Conservation (phyloP, 1,140 invertebrate species). For the Trachymyrmex septentrionalis region DNA sequence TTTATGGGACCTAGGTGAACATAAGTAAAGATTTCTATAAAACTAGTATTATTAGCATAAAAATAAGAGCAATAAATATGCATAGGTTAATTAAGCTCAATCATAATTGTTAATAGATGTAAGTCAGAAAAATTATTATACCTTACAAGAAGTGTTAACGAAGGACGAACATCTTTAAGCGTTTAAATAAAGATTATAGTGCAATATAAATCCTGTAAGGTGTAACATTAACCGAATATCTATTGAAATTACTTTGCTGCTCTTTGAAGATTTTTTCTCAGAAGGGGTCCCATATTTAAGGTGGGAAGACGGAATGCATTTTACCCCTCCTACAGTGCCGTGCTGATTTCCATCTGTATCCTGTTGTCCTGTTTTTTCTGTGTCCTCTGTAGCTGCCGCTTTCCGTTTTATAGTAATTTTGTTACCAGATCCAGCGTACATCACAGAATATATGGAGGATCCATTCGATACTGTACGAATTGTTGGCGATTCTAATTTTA, state of each 20-base stretch:
- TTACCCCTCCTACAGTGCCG: slow-evolving; percentile 81
- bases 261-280: slow-evolving; percentile 84
- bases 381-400: slow-evolving; percentile 86
- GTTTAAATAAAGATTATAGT: slow-evolving; percentile 68
- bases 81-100: slow-evolving; percentile 9
- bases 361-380: slow-evolving; percentile 75
- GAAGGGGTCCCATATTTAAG: slow-evolving; percentile 82
- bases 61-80: slow-evolving; percentile 38
- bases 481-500: slow-evolving; percentile 81
- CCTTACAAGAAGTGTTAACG: slow-evolving; percentile 72
- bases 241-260: slow-evolving; percentile 84
- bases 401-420: slow-evolving; percentile 94
- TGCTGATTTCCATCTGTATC: slow-evolving; percentile 78
- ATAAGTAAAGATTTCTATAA: slow-evolving; percentile 56
- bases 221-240: slow-evolving; percentile 73
- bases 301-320: slow-evolving; percentile 85
- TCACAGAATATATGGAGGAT: slow-evolving; percentile 91
- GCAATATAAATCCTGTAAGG: slow-evolving; percentile 63
- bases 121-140: slow-evolving; percentile 65
- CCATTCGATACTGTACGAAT: slow-evolving; percentile 89
- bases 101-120: slow-evolving; percentile 64
- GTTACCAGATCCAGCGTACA: slow-evolving; percentile 92
- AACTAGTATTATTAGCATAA: slow-evolving; percentile 72
- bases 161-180: slow-evolving; percentile 65
- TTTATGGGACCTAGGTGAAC: slow-evolving; percentile 70